These are phyloP conservation scores for Globia sparganii DNA, from an alignment of 2,888 invertebrate genomes.

Conservation along the genomic window DNA sequence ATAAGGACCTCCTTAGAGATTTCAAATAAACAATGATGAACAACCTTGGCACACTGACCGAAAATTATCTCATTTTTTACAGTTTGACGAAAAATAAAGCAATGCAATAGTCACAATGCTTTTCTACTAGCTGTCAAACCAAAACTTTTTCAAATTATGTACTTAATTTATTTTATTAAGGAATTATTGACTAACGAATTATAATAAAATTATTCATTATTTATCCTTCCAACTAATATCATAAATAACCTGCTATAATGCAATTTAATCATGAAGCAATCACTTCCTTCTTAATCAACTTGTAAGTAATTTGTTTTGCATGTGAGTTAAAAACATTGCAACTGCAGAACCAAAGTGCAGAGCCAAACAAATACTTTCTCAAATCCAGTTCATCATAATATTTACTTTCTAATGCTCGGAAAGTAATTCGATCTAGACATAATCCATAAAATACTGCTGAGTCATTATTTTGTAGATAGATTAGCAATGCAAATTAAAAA, in stretches of 20 bases:
- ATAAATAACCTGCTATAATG: background rate
- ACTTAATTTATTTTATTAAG: background rate
- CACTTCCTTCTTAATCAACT: background rate
- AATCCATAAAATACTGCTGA: background rate
- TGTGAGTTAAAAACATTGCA: background rate
- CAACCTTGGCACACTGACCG: slow-evolving; percentile 39
- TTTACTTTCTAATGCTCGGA: slow-evolving; percentile 20
- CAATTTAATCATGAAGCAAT: slow-evolving; percentile 4
- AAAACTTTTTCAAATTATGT: background rate
- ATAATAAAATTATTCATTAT: background rate
- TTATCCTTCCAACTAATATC: background rate
- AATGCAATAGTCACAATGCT: background rate
- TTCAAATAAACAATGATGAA: slow-evolving; percentile 23
- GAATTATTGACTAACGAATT: background rate
- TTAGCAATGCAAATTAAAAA: slow-evolving; percentile 31
- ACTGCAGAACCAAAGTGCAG: background rate
- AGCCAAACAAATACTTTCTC: slow-evolving; percentile 9
- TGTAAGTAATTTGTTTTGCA: background rate
- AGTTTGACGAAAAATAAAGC: background rate
- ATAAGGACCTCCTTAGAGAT: slow-evolving; percentile 22
- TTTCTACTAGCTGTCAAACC: background rate
- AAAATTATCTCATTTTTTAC: slow-evolving; percentile 12
- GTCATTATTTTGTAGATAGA: background rate
- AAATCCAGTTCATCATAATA: background rate
- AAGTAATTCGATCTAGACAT: background rate